Conservation (phyloP, 1,140 invertebrate species). For the Aplysia californica region DNA sequence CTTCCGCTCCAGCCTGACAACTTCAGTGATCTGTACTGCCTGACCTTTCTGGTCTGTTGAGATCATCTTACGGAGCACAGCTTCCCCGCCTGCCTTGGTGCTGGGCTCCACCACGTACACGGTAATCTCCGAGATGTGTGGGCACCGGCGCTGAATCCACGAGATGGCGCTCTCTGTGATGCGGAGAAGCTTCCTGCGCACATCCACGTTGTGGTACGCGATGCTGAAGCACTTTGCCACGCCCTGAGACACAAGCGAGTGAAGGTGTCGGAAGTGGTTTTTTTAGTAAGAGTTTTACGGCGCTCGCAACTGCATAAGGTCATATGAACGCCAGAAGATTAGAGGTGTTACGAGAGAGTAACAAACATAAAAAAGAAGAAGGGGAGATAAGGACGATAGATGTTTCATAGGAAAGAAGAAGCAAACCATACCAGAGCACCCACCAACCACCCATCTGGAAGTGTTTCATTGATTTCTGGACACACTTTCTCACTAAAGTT, state of each 20-base stretch:
- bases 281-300: too few species aligned
- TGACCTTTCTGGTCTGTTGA: slow-evolving; percentile 52
- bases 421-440: too few species aligned
- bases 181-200: slow-evolving; percentile 58
- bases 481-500: too few species aligned
- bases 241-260: slow-evolving; percentile 44
- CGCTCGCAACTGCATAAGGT: too few species aligned
- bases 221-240: slow-evolving; percentile 66
- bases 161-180: slow-evolving; percentile 65
- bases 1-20: slow-evolving; percentile 59
- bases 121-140: slow-evolving; percentile 57
- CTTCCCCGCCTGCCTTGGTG: slow-evolving; percentile 48
- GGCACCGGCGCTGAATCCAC: slow-evolving; percentile 63
- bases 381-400: too few species aligned
- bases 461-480: too few species aligned
- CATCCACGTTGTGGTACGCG: slow-evolving; percentile 64
- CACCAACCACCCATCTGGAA: too few species aligned
- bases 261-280: not conserved
- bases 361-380: too few species aligned
- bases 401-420: too few species aligned
- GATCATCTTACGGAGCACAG: slow-evolving; percentile 63
- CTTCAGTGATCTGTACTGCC: slow-evolving; percentile 42
- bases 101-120: slow-evolving; percentile 65
- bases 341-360: too few species aligned
- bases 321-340: too few species aligned